Base-by-base conservation (phyloP, 2,888 invertebrate species). In the Brachynemurus nebulosus region DNA sequence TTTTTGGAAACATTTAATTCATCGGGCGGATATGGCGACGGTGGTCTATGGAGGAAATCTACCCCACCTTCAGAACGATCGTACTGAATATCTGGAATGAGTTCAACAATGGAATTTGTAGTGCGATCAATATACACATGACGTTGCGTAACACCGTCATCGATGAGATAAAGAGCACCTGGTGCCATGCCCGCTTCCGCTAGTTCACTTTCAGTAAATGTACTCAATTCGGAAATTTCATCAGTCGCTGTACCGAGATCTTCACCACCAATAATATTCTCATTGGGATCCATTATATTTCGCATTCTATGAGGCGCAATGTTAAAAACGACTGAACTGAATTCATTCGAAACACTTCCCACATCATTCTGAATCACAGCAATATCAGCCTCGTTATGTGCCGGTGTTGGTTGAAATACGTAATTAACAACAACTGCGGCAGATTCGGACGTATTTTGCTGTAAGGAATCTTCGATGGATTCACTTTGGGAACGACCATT, bases 11-110 rank as follows among this genome's bases (percentile, higher is more conserved):
- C 20, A 19, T 11, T 11, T 18, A 23, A 30, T 16, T 35, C 40
- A 37, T 47, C 42, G 30, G 48, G 48, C 39, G 48, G 48, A 43
- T 44, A 48, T 3, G 48, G 48, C n/a, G 48, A 48, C 20, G 48
- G 45, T 17, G 48, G 42, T 25, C 48, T 11, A 37, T 37, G 20
- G 5, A 19, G 9, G n/a, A 33, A 33, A 33, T 33, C 16, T 4
- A 14, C 12, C 11, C 40, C 17, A 20, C 18, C 14, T 40, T 48
- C 37, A 23, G 21, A 35, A 16, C 18, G 19, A 11, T 25, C 23
- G 25, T 27, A 17, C 17, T 40, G 19, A 25, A 20, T 18, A 30
- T 41, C 33, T 34, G 35, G 20, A 16, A 42, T 42, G 25, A 42
- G 36, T 14, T 17, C 14, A 14, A 42, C 30, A 20, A 33, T 36